Base-by-base conservation (phyloP, 2,888 invertebrate genomes). In the Cistogaster globosa region DNA sequence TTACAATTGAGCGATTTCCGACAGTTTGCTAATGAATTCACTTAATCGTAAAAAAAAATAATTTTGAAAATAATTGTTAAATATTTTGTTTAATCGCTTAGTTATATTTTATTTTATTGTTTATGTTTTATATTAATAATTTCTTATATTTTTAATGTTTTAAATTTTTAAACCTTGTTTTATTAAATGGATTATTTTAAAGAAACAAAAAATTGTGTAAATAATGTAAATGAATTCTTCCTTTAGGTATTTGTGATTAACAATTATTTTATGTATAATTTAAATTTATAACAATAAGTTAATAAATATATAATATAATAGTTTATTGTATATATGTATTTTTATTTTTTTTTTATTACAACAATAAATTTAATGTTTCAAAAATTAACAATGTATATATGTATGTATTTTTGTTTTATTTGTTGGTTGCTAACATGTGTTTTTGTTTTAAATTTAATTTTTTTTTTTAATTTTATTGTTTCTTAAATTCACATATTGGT, bases 381-480 rank as follows among this genome's bases (percentile, higher is more conserved):
- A 78, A 63, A 68, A 62, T 57, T 74, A 68, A 78, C 60, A 83
- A 77, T 82, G 53, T 42, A 60, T 68, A 42, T 32, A 32, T 18
- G 48, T 45, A 26, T 26, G 26, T 26, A 1, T 60, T n/a, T 68
- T 65, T 36, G 42, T 68, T 58, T 68, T 20, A 53, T 67, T 53
- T 67, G n/a, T 53, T 68, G 36, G 14, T 36, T 79, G 72, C 72
- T 83, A 74, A 79, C 71, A 78, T 78, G 62, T 69, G 51, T 76
- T 58, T 51, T 20, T 36, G 14, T 65, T 69, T 79, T 71, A 22
- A 55, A 42, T 55, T 83, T 62, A 68, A 57, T 38, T 80, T 67
- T 67, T 6, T 20, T 68, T 79, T 79, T 69, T 60, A 69, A 58
- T 32, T 78, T 85, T 85, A 85, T 85, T 85, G 85, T 79, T 82